These are phyloP conservation scores for Scomber colias DNA, from an alignment of 2,113 vertebrate species.

Conservation along the genomic window DNA sequence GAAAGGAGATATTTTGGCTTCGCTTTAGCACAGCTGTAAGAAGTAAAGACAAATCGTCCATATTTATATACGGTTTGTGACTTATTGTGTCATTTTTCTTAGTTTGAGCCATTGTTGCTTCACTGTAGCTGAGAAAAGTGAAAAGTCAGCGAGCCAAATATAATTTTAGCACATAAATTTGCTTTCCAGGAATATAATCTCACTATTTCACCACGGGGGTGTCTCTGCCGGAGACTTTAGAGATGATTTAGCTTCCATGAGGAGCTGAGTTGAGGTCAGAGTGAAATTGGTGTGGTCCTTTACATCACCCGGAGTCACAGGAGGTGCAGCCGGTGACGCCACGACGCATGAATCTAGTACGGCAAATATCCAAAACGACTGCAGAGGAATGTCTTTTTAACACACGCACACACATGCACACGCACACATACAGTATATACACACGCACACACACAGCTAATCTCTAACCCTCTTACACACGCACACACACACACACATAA, in stretches of 20 bases:
- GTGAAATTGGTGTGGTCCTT: background rate
- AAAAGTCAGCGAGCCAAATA: too few relatives aligned
- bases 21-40: too few relatives aligned
- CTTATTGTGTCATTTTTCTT: too few relatives aligned
- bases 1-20: too few relatives aligned
- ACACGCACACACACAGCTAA: conserved; percentile 19
- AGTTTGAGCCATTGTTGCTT: too few relatives aligned
- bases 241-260: conserved; percentile 21
- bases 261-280: conserved; percentile 2
- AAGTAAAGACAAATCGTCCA: too few relatives aligned
- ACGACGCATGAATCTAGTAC: conserved; percentile 36
- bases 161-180: too few relatives aligned
- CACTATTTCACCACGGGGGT: background rate
- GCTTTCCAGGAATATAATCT: too few relatives aligned
- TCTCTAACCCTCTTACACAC: background rate
- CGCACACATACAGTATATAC: conserved; percentile 7
- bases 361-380: conserved; percentile 18
- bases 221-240: background rate
- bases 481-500: conserved; percentile 8
- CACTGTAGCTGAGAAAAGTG: too few relatives aligned
- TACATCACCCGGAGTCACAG: conserved; percentile 29
- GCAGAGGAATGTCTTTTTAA: conserved; percentile 28
- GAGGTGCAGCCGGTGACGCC: conserved; percentile 30
- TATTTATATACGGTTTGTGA: too few relatives aligned
- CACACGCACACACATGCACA: conserved; percentile 13